These are phyloP conservation scores for Procambarus clarkii DNA, from an alignment of 1,140 invertebrate species.

Conservation along the genomic window DNA sequence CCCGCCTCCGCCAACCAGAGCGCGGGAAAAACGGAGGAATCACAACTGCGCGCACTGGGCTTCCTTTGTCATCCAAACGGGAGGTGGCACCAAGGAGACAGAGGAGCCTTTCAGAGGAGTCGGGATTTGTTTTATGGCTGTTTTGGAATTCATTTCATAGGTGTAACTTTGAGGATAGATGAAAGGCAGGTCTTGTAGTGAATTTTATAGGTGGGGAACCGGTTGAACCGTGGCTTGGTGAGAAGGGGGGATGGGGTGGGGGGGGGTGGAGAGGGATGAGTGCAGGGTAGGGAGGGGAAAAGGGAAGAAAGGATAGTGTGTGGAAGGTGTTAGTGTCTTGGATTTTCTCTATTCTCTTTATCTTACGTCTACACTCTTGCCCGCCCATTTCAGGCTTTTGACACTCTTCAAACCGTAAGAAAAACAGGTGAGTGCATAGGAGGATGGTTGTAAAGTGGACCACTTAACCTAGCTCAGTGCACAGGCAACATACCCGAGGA, in stretches of 20 bases:
- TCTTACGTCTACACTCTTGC: constrained; percentile 20
- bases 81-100: neutral
- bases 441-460: too few relatives aligned
- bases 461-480: too few relatives aligned
- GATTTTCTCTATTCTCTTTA: constrained; percentile 28
- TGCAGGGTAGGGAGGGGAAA: too few relatives aligned
- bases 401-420: too few relatives aligned
- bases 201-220: neutral
- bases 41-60: constrained; percentile 16
- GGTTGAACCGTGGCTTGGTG: neutral
- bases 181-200: neutral
- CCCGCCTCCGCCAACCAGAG: constrained; percentile 48
- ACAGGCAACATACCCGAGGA: too few relatives aligned
- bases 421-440: too few relatives aligned
- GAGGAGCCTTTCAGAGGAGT: neutral
- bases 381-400: too few relatives aligned
- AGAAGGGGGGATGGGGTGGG: neutral
- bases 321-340: too few relatives aligned
- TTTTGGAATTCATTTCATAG: constrained; percentile 17
- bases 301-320: too few relatives aligned
- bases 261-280: neutral
- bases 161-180: neutral
- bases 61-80: constrained; percentile 32
- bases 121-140: constrained; percentile 13
- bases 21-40: constrained; percentile 39